A percentile compares a stretch with the other conserved stretches of the same genome.
These are phyloP conservation scores for Oligia strigilis DNA, from an alignment of 2,888 invertebrate genomes.

Conservation along the genomic window DNA sequence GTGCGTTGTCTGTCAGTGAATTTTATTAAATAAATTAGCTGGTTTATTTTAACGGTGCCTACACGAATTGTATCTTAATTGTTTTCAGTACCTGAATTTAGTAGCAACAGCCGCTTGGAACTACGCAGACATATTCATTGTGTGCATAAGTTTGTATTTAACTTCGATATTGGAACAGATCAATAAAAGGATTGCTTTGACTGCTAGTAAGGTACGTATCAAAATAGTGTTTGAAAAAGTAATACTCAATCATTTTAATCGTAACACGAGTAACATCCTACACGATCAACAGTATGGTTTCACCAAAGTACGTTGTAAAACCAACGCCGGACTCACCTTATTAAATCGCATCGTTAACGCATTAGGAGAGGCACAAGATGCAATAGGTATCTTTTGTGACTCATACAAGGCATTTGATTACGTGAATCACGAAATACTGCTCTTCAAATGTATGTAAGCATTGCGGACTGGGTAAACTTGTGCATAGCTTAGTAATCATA, in stretches of 20 bases:
- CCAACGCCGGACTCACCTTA: background rate
- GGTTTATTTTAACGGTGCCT: background rate
- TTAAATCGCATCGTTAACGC: background rate
- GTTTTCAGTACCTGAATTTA: slow-evolving; percentile 85
- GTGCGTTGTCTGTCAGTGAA: background rate
- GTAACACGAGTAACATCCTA: background rate
- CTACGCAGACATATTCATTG: slow-evolving; percentile 92
- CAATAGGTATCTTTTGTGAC: background rate
- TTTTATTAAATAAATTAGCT: background rate
- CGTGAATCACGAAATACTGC: background rate
- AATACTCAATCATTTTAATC: background rate
- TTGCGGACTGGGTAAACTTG: background rate
- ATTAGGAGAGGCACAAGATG: background rate
- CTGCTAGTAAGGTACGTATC: slow-evolving; percentile 74
- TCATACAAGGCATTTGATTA: background rate
- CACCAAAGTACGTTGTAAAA: background rate
- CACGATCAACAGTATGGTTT: background rate
- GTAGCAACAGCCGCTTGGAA: slow-evolving; percentile 92
- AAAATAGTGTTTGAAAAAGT: background rate
- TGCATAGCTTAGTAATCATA: background rate
- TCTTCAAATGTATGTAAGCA: background rate
- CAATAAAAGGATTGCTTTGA: slow-evolving; percentile 81
- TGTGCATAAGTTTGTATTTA: slow-evolving; percentile 92
- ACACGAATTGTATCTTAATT: background rate
- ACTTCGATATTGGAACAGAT: slow-evolving; percentile 91